phyloP scores from a whole-genome alignment of 2,113 vertebrate genomes.

The Myotis yumanensis region DNA sequence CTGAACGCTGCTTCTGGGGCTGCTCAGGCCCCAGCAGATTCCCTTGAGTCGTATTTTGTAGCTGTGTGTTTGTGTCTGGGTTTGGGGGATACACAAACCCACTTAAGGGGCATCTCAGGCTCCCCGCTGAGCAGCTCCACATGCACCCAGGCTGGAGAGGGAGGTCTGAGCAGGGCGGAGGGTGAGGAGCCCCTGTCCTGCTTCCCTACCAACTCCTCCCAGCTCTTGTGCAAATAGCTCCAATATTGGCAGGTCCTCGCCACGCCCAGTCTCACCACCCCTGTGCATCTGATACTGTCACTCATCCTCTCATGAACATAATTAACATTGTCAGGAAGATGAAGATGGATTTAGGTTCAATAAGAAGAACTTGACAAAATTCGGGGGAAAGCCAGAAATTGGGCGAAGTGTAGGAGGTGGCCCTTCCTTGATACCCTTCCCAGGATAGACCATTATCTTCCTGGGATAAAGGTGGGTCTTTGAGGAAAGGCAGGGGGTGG shows the following conservation, averaged over 20 bases:
- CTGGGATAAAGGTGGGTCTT: not conserved
- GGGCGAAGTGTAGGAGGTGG: conserved; percentile 2
- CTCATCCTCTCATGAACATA: conserved; percentile 4
- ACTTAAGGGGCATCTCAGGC: not conserved
- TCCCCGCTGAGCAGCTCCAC: not conserved
- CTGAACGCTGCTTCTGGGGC: not conserved
- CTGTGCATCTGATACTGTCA: not conserved
- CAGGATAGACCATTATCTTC: not conserved
- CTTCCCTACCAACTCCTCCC: not conserved
- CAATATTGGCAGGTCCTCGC: not conserved
- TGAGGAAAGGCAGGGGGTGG: not conserved
- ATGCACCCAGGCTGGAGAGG: not conserved
- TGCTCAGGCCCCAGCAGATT: not conserved
- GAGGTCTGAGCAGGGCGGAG: not conserved
- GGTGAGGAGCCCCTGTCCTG: not conserved
- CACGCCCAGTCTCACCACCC: not conserved
- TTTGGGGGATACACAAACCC: not conserved
- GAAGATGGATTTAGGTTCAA: conserved; percentile 12
- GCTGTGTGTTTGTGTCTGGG: not conserved
- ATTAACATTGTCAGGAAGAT: conserved; percentile 47
- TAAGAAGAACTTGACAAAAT: conserved; percentile 31
- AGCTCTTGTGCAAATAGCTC: not conserved
- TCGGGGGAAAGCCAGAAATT: conserved; percentile 25
- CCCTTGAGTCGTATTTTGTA: too few relatives aligned
- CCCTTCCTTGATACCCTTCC: conserved; percentile 8